Evolutionary conservation across 2,113 vertebrate species (phyloP), one percentile per base, ranked within the genome.

Genomic region (Halichoerus grypus): DNA sequence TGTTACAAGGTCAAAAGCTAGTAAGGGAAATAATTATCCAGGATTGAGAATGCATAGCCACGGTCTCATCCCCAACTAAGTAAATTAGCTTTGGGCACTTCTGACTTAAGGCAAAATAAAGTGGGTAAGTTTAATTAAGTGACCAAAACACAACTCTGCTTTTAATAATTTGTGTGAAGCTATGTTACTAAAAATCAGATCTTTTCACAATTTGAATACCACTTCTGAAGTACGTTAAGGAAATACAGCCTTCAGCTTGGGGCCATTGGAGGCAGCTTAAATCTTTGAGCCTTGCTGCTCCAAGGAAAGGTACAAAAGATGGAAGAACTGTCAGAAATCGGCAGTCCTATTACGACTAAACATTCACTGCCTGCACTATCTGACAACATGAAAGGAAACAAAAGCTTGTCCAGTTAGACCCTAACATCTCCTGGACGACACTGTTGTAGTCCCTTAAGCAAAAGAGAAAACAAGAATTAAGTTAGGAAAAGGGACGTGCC

Each of bases 381-480:
- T 96, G 90, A 49, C 42, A 93, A 57, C 80, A 94, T 74, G 91
- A 97, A 97, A 98, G 72, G 82, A 97, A 98, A 77, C 6, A 98
- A 95, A 95, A 59, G 7, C 5, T 91, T 93, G 63, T 95, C 92
- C 93, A 81, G n/a, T 92, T 88, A 92, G 79, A 97, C n/a, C 72
- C 31, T 96, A 51, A 95, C 96, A 91, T 36, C 24, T 92, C 88
- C 89, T 79, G 77, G 94, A 86, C 61, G 59, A 97, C 42, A 63
- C 31, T 53, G 24, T 11, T 96, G 82, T 71, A 59, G 65, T 92
- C 96, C 91, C 86, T 97, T 97, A 97, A 98, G 98, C 81, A 97
- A 77, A 88, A 51, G 3, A 95, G 61, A 84, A 95, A 96, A 84
- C 24, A 77, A 97, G 80, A 96, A 97, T 77, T 93, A 93, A 4